phyloP scores from a whole-genome alignment of 2,113 vertebrate genomes.

The Pterocles orientalis region DNA sequence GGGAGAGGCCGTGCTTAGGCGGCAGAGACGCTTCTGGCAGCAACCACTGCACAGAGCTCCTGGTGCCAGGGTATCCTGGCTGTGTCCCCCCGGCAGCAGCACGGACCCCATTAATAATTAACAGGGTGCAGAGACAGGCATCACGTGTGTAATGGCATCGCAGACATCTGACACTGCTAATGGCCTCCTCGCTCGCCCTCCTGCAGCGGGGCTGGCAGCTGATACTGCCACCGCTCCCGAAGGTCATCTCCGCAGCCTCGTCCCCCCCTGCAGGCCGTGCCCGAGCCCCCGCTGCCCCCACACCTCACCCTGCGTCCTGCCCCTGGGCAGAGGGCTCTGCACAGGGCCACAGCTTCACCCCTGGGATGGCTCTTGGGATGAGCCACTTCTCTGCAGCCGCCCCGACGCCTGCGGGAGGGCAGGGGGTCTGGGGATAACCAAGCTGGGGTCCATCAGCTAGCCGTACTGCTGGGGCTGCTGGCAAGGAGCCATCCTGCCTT shows the following conservation, averaged over 20 bases:
- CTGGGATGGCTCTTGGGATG: fast-evolving
- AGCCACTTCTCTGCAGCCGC: background rate
- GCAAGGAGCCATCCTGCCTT: background rate
- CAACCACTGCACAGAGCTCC: fast-evolving
- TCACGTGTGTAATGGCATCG: background rate
- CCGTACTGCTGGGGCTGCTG: background rate
- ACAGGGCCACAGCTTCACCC: background rate
- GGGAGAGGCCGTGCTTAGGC: background rate
- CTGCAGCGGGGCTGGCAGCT: background rate
- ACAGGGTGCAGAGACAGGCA: background rate
- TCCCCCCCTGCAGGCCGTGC: background rate
- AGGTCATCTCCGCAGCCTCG: background rate
- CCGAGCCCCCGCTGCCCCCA: background rate
- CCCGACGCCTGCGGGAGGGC: background rate
- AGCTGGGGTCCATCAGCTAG: background rate
- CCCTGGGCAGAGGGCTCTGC: background rate
- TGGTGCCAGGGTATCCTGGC: background rate
- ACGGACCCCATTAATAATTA: background rate
- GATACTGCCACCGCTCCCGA: background rate
- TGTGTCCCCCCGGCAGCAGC: background rate
- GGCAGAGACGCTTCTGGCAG: background rate
- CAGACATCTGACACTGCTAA: constrained; percentile 22
- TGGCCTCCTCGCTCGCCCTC: background rate
- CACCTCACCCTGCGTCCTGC: fast-evolving
- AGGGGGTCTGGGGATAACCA: background rate